These are phyloP conservation scores for Illadopsis cleaveri DNA, from an alignment of 2,113 vertebrate species.

Conservation along the genomic window DNA sequence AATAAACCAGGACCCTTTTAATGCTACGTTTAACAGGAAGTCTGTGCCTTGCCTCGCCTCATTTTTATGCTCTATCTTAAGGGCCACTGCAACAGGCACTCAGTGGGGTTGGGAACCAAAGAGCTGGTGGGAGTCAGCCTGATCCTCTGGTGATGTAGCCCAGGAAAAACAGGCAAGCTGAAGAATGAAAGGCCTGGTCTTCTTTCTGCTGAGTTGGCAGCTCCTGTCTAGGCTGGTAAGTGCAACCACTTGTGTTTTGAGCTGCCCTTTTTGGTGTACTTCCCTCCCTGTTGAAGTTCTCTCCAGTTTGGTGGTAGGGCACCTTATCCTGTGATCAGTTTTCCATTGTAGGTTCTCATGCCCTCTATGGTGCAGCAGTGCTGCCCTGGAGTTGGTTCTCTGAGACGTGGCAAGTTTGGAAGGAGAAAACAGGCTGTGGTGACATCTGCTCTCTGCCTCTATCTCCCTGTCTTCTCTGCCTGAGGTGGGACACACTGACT, in stretches of 20 bases:
- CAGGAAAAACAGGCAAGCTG: not conserved
- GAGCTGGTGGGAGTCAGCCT: not conserved
- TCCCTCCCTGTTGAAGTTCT: not conserved
- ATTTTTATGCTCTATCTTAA: not conserved
- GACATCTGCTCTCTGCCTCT: not conserved
- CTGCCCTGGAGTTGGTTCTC: not conserved
- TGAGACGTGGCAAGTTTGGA: not conserved
- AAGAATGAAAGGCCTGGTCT: not conserved
- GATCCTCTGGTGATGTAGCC: not conserved
- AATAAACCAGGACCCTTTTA: not conserved
- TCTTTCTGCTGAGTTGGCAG: not conserved
- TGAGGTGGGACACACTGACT: fast-evolving
- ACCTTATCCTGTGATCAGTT: not conserved
- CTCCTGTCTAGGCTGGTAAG: not conserved
- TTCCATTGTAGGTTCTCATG: not conserved
- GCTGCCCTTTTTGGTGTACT: not conserved
- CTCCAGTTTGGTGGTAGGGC: fast-evolving
- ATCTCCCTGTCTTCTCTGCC: not conserved
- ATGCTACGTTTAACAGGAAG: not conserved
- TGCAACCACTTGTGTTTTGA: fast-evolving
- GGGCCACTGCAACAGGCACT: not conserved
- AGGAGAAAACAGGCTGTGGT: not conserved
- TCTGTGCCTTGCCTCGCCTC: not conserved
- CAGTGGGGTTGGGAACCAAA: fast-evolving
- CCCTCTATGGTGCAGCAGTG: not conserved